phyloP scores from a whole-genome alignment of 1,140 invertebrate genomes.

The Calycopis cecrops region DNA sequence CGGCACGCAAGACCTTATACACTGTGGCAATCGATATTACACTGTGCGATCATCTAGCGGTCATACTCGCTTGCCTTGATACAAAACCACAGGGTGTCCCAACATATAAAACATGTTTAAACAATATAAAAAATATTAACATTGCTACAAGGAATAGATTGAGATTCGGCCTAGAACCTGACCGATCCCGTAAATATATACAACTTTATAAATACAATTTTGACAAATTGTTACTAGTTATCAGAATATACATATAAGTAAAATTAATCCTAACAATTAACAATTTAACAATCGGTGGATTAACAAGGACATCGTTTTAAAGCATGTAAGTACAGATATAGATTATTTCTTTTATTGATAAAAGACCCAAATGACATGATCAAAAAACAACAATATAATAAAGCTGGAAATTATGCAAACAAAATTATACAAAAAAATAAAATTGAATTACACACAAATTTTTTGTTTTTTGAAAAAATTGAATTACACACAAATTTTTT shows the following conservation, averaged over 20 bases:
- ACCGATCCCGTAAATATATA: slow-evolving; percentile 7
- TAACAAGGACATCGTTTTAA: slow-evolving; percentile 16
- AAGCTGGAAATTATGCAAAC: slow-evolving; percentile 18
- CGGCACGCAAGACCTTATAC: slow-evolving; percentile 11
- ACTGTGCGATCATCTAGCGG: slow-evolving; percentile 16
- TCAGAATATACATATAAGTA: slow-evolving; percentile 12
- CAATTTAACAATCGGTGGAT: slow-evolving; percentile 18
- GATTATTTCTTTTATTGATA: slow-evolving; percentile 17
- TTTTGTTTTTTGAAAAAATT: no score
- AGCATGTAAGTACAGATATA: slow-evolving; percentile 13
- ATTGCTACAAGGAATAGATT: slow-evolving; percentile 5
- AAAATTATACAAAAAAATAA: slow-evolving; percentile 10
- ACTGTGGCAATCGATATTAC: slow-evolving; percentile 13
- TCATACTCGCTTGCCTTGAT: neutral
- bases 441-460: no score
- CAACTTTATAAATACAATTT: slow-evolving; percentile 9
- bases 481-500: no score
- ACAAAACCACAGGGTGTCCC: slow-evolving; percentile 9
- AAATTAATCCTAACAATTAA: slow-evolving; percentile 13
- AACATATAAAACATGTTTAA: neutral
- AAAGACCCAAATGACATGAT: slow-evolving; percentile 17
- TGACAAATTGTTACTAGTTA: slow-evolving; percentile 20
- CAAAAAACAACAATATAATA: slow-evolving; percentile 20
- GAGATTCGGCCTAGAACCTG: neutral
- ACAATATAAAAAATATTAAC: slow-evolving; percentile 1